A percentile compares a stretch with the other conserved stretches of the same genome.
These are phyloP conservation scores for Butorides virescens DNA, from an alignment of 2,113 vertebrate genomes.

Conservation along the genomic window DNA sequence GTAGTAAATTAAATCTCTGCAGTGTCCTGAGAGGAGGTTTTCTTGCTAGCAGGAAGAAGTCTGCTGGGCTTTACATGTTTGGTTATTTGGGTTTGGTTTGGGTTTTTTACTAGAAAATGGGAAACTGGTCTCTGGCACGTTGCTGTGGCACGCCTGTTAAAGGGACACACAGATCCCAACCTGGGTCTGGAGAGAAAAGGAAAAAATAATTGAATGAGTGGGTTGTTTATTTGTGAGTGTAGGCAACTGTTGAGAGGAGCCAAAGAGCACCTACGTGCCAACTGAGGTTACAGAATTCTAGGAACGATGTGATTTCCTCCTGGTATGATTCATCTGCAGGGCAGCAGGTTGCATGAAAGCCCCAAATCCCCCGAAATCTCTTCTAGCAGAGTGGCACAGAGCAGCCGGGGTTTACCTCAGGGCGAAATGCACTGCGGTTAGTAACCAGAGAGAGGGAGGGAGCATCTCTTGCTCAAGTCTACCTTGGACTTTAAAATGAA, in stretches of 20 bases:
- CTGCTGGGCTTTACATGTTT: slow-evolving; percentile 60
- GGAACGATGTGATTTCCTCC: neutral
- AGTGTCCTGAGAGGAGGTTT: slow-evolving; percentile 58
- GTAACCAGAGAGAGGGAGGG: neutral
- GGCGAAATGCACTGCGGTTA: neutral
- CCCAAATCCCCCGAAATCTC: neutral
- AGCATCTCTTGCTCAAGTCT: neutral
- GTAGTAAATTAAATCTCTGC: slow-evolving; percentile 61
- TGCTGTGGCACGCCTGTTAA: slow-evolving; percentile 27
- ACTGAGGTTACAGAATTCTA: neutral
- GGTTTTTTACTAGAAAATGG: neutral
- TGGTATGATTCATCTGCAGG: accelerated
- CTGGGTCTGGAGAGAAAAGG: neutral
- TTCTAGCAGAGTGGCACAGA: neutral
- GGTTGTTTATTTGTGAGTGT: slow-evolving; percentile 30
- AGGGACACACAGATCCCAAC: neutral
- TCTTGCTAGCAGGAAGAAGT: slow-evolving; percentile 42
- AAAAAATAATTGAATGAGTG: neutral
- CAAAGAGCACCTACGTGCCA: neutral
- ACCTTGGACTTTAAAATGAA: neutral
- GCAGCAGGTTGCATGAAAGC: neutral
- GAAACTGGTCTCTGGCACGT: slow-evolving; percentile 13
- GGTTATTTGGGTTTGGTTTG: neutral
- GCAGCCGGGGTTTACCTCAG: neutral
- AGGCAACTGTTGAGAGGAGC: neutral